Conservation (phyloP, 2,797 vertebrate genomes). For the Crax fasciolata region DNA sequence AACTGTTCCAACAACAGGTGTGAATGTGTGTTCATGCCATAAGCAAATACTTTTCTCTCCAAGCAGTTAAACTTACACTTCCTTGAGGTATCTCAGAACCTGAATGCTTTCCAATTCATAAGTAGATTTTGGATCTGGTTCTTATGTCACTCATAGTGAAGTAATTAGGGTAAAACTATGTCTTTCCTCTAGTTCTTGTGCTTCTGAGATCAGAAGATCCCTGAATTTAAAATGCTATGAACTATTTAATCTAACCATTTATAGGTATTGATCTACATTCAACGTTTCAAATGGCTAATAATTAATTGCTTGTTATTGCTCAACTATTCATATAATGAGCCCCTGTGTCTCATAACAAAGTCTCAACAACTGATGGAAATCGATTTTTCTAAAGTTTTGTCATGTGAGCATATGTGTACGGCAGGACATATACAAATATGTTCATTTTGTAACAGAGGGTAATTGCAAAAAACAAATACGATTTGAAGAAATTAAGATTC, state of each 20-base stretch:
- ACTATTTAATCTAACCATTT: neutral
- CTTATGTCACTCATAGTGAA: neutral
- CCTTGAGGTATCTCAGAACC: neutral
- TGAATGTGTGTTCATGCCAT: conserved; percentile 23
- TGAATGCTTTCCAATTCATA: neutral
- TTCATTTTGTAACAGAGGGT: neutral
- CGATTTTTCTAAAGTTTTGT: neutral
- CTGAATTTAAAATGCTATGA: neutral
- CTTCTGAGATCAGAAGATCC: conserved; percentile 1
- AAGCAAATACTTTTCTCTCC: conserved; percentile 21
- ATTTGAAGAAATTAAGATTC: neutral
- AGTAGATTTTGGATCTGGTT: neutral
- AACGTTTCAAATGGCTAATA: neutral
- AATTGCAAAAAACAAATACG: neutral
- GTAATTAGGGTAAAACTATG: neutral
- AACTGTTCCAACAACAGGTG: conserved; percentile 56
- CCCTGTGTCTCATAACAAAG: neutral
- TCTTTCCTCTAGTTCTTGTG: neutral
- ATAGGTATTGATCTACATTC: neutral
- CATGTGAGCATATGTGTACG: neutral
- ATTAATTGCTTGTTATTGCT: neutral
- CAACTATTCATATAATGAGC: neutral
- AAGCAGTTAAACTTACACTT: neutral
- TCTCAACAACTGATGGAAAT: neutral
- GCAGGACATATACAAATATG: neutral